Evolutionary conservation across 2,113 vertebrate genomes (phyloP).

Genomic region (Morphnarchus princeps): DNA sequence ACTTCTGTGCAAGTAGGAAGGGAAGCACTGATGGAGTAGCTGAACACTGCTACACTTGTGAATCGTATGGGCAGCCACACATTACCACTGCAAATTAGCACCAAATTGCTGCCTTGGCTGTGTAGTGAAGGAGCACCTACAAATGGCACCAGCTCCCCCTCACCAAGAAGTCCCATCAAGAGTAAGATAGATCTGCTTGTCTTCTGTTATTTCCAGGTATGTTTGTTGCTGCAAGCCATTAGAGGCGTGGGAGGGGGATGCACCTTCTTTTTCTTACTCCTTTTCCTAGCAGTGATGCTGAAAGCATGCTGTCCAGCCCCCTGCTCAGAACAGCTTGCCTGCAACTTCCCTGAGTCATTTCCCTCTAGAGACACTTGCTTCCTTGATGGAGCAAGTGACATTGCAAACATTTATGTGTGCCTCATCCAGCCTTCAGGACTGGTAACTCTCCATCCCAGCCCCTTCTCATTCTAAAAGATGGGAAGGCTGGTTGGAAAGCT

Average conservation of each 20-base stretch:
- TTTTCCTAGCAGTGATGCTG: not conserved
- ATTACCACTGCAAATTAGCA: not conserved
- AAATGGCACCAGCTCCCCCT: not conserved
- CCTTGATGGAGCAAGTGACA: not conserved
- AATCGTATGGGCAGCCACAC: not conserved
- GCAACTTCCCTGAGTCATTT: not conserved
- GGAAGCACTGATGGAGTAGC: not conserved
- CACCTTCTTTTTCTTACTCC: not conserved
- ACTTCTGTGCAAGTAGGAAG: not conserved
- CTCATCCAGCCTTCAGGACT: not conserved
- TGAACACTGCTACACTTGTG: not conserved
- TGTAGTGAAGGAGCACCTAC: not conserved
- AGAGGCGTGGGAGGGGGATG: accelerated
- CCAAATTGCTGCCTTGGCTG: not conserved
- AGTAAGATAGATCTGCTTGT: not conserved
- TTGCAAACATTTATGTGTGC: not conserved
- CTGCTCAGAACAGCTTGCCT: not conserved
- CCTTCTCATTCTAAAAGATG: not conserved
- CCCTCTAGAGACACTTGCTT: not conserved
- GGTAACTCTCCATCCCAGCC: not conserved
- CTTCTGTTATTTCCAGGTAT: not conserved
- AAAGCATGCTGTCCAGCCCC: not conserved
- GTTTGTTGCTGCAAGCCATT: not conserved
- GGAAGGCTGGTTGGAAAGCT: not conserved
- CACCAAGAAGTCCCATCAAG: not conserved